A percentile compares a stretch with the other conserved stretches of the same genome.
Evolutionary conservation across 92 coral and sea anemone genomes (phyloP).

Genomic region (Zoanthus solanderi): DNA sequence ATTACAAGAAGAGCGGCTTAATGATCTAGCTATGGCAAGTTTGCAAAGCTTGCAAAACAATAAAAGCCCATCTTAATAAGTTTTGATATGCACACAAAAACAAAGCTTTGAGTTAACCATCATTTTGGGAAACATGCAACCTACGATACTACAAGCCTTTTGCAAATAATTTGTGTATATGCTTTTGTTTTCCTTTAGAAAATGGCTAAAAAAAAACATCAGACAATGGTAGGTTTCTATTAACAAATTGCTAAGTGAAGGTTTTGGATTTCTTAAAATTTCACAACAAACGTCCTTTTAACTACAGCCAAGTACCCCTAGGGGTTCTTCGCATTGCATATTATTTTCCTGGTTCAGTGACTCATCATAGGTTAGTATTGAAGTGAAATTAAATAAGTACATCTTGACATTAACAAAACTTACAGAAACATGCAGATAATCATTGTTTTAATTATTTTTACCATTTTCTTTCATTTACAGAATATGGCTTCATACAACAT

Average conservation of each 20-base stretch:
- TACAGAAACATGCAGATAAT: conserved; percentile 1
- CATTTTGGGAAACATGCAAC: background rate
- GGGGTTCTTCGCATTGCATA: conserved; percentile 28
- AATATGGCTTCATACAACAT: conserved; percentile 58
- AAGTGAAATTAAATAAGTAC: background rate
- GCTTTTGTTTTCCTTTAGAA: conserved; percentile 8
- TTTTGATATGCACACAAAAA: background rate
- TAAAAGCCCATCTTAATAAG: background rate
- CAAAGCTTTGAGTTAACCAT: background rate
- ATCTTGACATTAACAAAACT: conserved; percentile 1
- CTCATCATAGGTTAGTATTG: conserved; percentile 10
- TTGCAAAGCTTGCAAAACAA: conserved; percentile 24
- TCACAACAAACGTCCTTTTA: background rate
- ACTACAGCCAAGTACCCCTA: conserved; percentile 20
- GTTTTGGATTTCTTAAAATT: background rate
- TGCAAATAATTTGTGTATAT: background rate
- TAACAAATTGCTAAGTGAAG: background rate
- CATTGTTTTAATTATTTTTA: background rate
- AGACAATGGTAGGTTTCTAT: background rate
- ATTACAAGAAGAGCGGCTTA: conserved; percentile 17
- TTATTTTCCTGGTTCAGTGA: conserved; percentile 6
- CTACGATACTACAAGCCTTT: background rate
- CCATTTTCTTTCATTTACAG: conserved; percentile 20
- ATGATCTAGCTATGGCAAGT: conserved; percentile 10
- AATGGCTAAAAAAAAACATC: background rate